A percentile compares a stretch with the other conserved stretches of the same genome.
phyloP scores from a whole-genome alignment of 2,113 vertebrate genomes.

The Phyllopteryx taeniolatus region DNA sequence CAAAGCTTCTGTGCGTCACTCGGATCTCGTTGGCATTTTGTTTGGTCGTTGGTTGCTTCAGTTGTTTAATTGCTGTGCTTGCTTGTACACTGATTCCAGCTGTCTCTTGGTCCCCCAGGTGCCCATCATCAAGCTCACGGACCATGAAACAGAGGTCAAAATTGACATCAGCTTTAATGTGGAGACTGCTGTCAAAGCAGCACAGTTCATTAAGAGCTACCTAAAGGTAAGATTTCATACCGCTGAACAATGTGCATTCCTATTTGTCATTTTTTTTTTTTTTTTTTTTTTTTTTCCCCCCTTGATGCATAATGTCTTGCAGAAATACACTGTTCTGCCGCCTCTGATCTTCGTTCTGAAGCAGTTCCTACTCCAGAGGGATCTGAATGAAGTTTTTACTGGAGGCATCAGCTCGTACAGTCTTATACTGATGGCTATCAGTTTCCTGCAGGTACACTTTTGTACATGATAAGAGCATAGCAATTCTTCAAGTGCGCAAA shows the following conservation, averaged over 20 bases:
- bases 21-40: not conserved
- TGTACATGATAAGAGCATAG: not conserved
- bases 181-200: slow-evolving; percentile 95
- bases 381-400: slow-evolving; percentile 80
- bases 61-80: not conserved
- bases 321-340: slow-evolving; percentile 79
- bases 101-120: slow-evolving; percentile 73
- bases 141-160: slow-evolving; percentile 93
- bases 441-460: slow-evolving; percentile 75
- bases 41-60: not conserved
- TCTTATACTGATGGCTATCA: slow-evolving; percentile 80
- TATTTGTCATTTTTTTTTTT: not conserved
- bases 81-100: not conserved
- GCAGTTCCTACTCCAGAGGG: slow-evolving; percentile 79
- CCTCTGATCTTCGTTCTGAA: slow-evolving; percentile 81
- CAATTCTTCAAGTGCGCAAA: not conserved
- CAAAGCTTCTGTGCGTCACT: slow-evolving; percentile 88
- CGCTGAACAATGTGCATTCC: accelerated
- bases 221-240: slow-evolving; percentile 78
- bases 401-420: slow-evolving; percentile 82
- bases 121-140: slow-evolving; percentile 97
- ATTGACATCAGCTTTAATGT: slow-evolving; percentile 99
- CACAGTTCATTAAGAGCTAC: slow-evolving; percentile 92
- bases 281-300: not conserved
- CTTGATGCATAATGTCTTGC: slow-evolving; percentile 1